phyloP scores from a whole-genome alignment of 1,140 invertebrate species.

The Rhopalosiphum padi region DNA sequence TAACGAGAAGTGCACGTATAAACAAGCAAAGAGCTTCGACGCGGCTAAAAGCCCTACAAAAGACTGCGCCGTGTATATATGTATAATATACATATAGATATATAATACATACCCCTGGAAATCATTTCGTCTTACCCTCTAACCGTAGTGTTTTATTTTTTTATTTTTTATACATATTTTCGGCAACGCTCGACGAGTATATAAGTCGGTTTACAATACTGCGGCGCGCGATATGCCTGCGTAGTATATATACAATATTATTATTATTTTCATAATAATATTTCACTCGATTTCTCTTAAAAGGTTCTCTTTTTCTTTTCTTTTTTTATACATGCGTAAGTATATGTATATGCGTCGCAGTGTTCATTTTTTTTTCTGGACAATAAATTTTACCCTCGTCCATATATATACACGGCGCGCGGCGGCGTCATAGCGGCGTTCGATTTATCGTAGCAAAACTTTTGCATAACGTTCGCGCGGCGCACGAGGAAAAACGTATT shows the following conservation, averaged over 20 bases:
- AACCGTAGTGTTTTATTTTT: not conserved
- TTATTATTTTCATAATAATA: constrained; percentile 51
- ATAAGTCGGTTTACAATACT: constrained; percentile 49
- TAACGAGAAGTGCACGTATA: constrained; percentile 37
- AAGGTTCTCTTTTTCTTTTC: constrained; percentile 41
- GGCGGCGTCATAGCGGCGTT: constrained; percentile 8
- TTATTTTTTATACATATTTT: constrained; percentile 15
- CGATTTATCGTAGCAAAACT: constrained; percentile 56
- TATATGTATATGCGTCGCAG: not conserved
- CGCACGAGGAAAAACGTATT: constrained; percentile 29
- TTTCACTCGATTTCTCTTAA: constrained; percentile 55
- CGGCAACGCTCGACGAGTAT: not conserved
- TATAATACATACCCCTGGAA: not conserved
- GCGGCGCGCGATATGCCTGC: constrained; percentile 2
- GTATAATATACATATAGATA: not conserved
- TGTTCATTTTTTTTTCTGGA: constrained; percentile 48
- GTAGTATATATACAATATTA: not conserved
- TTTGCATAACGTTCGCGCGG: constrained; percentile 30
- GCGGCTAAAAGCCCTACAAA: constrained; percentile 32
- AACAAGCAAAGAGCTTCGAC: constrained; percentile 34
- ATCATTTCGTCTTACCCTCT: constrained; percentile 15
- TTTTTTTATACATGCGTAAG: not conserved
- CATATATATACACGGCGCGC: not conserved
- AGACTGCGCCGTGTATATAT: not conserved
- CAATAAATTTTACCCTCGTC: constrained; percentile 52